Evolutionary conservation across 2,888 invertebrate genomes (phyloP), one percentile per base, ranked within the genome.

Genomic region (Galerucella nymphaeae): DNA sequence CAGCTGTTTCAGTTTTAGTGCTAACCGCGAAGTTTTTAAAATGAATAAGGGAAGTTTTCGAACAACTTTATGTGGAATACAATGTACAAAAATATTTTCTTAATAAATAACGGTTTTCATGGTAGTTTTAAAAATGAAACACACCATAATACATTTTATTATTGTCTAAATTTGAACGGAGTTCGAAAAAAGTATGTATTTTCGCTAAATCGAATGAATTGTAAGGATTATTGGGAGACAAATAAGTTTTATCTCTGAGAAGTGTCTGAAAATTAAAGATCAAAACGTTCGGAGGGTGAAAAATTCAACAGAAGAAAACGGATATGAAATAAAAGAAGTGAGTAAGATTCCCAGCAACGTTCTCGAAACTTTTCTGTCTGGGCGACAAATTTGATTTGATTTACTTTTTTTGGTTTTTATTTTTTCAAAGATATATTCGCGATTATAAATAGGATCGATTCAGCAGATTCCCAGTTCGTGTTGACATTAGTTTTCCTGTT

Each of bases 401-500:
- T 75, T 76, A 76, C 74, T 78, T 78, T 79, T 77, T 75, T 65
- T 18, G 5, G 3, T 30, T 58, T 58, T 11, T n/a, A n/a, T n/a
- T n/a, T 13, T 18, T 41, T n/a, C 16, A 57, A 62, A 50, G 62
- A 78, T 78, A 77, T 77, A 78, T 79, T 75, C 66, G 75, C 74
- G 75, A 75, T 77, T 78, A 79, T 79, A 81, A 80, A 79, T 79
- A 79, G 77, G 78, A 81, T 80, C 80, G 80, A 82, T 82, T 79
- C 79, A 80, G 80, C 80, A 74, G 80, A 80, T 80, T 81, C 78
- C 80, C 80, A 79, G 80, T 81, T 76, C 79, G 75, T 82, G 80
- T 81, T 81, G 80, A 82, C 82, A 82, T 79, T 80, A 79, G 79
- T 82, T 80, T 81, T 81, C 81, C 79, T 79, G 80, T 81, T 81